Evolutionary conservation across 2,113 vertebrate species (phyloP).

Genomic region (Amblyornis subalaris): DNA sequence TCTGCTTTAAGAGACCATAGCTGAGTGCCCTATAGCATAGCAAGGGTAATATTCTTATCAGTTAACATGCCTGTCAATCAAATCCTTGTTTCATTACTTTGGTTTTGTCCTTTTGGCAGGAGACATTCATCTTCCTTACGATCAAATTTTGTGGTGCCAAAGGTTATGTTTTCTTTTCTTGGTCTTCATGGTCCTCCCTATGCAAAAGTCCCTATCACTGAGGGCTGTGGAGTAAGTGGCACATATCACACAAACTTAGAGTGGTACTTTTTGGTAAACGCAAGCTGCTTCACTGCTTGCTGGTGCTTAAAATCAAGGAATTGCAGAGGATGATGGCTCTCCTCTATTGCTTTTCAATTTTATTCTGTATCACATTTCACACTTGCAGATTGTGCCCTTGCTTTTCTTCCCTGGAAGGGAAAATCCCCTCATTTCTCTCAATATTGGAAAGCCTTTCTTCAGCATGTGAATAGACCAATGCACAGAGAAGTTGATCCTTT

Average conservation of each 20-base stretch:
- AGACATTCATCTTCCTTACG: neutral
- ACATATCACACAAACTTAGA: neutral
- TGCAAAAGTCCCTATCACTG: neutral
- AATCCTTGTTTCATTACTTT: constrained; percentile 26
- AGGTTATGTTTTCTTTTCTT: neutral
- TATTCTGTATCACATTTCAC: constrained; percentile 25
- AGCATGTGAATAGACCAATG: neutral
- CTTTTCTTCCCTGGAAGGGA: neutral
- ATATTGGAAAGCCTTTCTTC: neutral
- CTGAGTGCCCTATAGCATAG: neutral
- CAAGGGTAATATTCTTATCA: constrained; percentile 1
- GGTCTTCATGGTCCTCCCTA: neutral
- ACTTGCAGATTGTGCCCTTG: neutral
- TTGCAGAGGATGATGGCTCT: neutral
- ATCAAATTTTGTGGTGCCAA: constrained; percentile 17
- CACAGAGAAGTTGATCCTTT: neutral
- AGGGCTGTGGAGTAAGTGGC: neutral
- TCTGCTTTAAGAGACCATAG: neutral
- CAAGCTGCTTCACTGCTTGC: neutral
- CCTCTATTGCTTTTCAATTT: constrained; percentile 20
- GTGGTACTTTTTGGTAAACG: neutral
- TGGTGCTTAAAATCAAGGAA: constrained; percentile 34
- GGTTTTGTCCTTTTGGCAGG: neutral
- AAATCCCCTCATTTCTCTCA: constrained; percentile 1
- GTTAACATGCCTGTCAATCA: constrained; percentile 37